A percentile compares a stretch with the other conserved stretches of the same genome.
phyloP scores from a whole-genome alignment of 2,888 invertebrate genomes.

The Melanchra persicariae region DNA sequence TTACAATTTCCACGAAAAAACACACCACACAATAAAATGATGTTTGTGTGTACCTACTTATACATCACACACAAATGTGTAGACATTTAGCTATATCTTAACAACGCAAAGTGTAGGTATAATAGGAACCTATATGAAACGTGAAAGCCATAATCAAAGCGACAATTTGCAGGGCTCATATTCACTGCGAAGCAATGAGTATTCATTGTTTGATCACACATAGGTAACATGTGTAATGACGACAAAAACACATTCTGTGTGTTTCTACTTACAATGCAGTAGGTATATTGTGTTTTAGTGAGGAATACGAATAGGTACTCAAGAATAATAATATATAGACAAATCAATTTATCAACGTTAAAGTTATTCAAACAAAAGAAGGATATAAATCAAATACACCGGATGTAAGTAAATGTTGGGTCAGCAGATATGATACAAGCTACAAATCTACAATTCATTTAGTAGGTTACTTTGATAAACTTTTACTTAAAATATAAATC shows the following conservation, averaged over 20 bases:
- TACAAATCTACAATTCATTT: no score
- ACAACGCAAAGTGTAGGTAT: conserved; percentile 1
- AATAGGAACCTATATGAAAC: background rate
- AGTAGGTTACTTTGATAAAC: background rate
- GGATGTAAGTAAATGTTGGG: no score
- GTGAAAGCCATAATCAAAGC: conserved; percentile 5
- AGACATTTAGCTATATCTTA: background rate
- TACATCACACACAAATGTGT: no score
- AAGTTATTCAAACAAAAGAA: background rate
- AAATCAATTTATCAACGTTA: background rate
- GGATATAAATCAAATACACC: background rate
- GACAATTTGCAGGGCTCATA: conserved; percentile 19
- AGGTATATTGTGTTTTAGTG: background rate
- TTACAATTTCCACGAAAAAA: conserved; percentile 4
- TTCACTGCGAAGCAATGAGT: background rate
- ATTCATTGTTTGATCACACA: conserved; percentile 4
- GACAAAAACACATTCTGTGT: conserved; percentile 6
- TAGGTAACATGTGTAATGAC: background rate
- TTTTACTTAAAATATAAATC: conserved; percentile 9
- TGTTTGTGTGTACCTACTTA: no score
- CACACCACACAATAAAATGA: conserved; percentile 3
- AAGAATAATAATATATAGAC: no score
- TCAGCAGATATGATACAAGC: no score
- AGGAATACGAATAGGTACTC: background rate
- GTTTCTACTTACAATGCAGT: no score